Evolutionary conservation across 2,113 vertebrate species (phyloP).

Genomic region (Naja naja): DNA sequence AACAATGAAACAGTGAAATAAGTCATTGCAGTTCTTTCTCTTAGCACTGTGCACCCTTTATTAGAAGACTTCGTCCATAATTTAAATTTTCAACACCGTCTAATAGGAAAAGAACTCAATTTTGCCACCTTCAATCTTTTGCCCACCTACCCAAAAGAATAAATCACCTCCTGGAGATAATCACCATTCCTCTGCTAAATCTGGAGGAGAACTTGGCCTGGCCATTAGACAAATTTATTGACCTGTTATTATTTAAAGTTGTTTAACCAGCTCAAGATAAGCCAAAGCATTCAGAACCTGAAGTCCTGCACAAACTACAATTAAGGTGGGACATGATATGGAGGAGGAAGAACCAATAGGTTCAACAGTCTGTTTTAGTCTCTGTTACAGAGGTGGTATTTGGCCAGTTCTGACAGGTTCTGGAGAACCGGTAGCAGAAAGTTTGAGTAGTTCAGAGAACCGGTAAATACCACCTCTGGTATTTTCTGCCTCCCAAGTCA

Average conservation of each 20-base stretch:
- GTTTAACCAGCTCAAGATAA: constrained; percentile 72
- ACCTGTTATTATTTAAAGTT: constrained; percentile 73
- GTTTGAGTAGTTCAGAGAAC: no score
- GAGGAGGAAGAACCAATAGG: constrained; percentile 67
- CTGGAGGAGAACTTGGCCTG: constrained; percentile 33
- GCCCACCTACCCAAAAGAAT: background rate
- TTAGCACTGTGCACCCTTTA: background rate
- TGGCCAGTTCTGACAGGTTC: no score
- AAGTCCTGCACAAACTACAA: constrained; percentile 69
- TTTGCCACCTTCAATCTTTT: background rate
- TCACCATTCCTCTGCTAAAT: background rate
- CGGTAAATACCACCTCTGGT: no score
- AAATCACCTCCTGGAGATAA: constrained; percentile 23
- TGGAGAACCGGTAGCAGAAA: no score
- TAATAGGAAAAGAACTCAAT: background rate
- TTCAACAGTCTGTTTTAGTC: constrained; percentile 63
- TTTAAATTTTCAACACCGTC: background rate
- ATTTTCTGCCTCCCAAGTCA: no score
- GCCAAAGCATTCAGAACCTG: constrained; percentile 68
- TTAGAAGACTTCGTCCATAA: background rate
- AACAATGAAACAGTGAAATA: background rate
- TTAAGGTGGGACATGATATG: constrained; percentile 70
- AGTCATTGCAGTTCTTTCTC: background rate
- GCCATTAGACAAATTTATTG: constrained; percentile 68
- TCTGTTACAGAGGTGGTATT: constrained; percentile 15